Evolutionary conservation across 2,888 invertebrate genomes (phyloP).

Genomic region (Lasiommata megera): DNA sequence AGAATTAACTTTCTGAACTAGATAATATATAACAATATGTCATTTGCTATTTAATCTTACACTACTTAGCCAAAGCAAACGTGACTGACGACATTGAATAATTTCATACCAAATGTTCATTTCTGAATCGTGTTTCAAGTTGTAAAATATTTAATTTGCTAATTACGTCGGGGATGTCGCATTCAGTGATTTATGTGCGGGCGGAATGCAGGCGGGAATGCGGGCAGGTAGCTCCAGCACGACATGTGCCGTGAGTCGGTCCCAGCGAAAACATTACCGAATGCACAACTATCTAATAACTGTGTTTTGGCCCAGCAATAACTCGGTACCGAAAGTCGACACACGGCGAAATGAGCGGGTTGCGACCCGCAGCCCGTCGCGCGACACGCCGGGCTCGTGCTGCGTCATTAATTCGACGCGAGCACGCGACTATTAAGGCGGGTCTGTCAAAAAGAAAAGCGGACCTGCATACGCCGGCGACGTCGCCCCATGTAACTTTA

Average conservation of each 20-base stretch:
- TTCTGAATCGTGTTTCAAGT: conserved; percentile 9
- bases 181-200: conserved; percentile 64
- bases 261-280: conserved; percentile 54
- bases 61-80: too few species aligned
- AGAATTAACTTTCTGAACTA: too few species aligned
- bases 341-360: conserved; percentile 72
- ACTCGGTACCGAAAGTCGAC: conserved; percentile 47
- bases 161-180: conserved; percentile 58
- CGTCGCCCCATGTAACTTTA: conserved; percentile 70
- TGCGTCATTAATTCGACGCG: conserved; percentile 69
- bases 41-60: too few species aligned
- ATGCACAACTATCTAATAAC: conserved; percentile 75
- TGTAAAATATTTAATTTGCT: conserved; percentile 43
- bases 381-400: conserved; percentile 61
- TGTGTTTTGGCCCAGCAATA: conserved; percentile 62
- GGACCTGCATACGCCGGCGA: conserved; percentile 69
- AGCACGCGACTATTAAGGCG: conserved; percentile 74
- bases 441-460: conserved; percentile 71
- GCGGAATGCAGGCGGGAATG: conserved; percentile 33
- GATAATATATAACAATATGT: too few species aligned
- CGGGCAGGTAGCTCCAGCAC: conserved; percentile 46
- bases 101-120: background rate
- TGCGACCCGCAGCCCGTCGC: conserved; percentile 41
- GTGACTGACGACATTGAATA: too few species aligned
- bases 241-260: conserved; percentile 67